These are phyloP conservation scores for Junco hyemalis DNA, from an alignment of 2,113 vertebrate genomes.

Conservation along the genomic window DNA sequence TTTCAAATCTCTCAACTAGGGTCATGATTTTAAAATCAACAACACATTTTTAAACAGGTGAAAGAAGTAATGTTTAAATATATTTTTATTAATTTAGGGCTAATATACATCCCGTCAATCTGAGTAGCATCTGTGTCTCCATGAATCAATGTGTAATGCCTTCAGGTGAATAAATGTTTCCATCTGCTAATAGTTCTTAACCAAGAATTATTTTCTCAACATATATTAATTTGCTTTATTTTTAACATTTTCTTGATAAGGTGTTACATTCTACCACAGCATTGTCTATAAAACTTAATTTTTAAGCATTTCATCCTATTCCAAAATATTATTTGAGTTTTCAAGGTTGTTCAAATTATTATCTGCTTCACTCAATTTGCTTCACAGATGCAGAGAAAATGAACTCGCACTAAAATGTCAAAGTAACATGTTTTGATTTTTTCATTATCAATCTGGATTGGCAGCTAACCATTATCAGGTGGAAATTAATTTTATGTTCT, in stretches of 20 bases:
- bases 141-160: neutral
- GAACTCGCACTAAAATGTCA: neutral
- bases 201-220: neutral
- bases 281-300: neutral
- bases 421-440: neutral
- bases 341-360: neutral
- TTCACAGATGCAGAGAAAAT: neutral
- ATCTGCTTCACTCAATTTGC: neutral
- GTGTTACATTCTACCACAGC: neutral
- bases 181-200: neutral
- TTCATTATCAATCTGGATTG: neutral
- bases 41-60: neutral
- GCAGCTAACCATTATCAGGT: neutral
- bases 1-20: neutral
- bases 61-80: neutral
- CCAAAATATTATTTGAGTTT: neutral
- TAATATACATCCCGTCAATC: neutral
- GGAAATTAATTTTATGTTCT: slow-evolving; percentile 4
- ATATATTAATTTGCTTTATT: neutral
- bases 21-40: neutral
- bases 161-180: neutral
- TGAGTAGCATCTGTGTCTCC: neutral
- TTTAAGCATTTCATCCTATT: neutral
- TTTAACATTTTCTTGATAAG: neutral
- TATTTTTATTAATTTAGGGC: neutral